Evolutionary conservation across 2,797 vertebrate genomes (phyloP).

Genomic region (Peromyscus attwateri): DNA sequence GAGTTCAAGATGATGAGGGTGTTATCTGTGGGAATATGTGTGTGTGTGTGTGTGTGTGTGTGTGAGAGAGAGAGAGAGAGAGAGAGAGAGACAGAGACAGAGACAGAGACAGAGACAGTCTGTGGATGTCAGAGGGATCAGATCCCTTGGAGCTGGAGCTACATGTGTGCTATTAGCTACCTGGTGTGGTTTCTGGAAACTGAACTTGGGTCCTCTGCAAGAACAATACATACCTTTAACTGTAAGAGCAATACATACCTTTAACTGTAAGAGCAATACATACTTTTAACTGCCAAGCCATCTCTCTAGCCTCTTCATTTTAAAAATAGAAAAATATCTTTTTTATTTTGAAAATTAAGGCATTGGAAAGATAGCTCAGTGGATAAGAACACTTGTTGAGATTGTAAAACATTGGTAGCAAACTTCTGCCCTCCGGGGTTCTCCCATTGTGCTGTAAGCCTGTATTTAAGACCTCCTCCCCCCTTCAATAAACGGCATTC

Average conservation of each 20-base stretch:
- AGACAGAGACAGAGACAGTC: neutral
- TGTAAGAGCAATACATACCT: neutral
- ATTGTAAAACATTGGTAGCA: no score
- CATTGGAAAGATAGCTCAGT: neutral
- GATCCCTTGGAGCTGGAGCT: neutral
- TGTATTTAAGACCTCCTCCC: no score
- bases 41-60: neutral
- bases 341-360: neutral
- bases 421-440: no score
- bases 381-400: no score
- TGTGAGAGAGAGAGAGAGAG: neutral
- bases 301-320: neutral
- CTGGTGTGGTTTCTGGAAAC: neutral
- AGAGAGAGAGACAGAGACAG: neutral
- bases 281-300: neutral
- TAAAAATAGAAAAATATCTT: no score
- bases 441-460: no score
- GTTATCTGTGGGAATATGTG: no score
- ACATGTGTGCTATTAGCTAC: neutral
- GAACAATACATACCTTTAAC: neutral
- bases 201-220: neutral
- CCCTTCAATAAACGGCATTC: no score
- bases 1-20: no score
- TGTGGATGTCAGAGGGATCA: neutral
- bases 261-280: neutral